These are phyloP conservation scores for Panagrolaimus sp. DNA, from an alignment of 1,140 invertebrate genomes.

Conservation along the genomic window DNA sequence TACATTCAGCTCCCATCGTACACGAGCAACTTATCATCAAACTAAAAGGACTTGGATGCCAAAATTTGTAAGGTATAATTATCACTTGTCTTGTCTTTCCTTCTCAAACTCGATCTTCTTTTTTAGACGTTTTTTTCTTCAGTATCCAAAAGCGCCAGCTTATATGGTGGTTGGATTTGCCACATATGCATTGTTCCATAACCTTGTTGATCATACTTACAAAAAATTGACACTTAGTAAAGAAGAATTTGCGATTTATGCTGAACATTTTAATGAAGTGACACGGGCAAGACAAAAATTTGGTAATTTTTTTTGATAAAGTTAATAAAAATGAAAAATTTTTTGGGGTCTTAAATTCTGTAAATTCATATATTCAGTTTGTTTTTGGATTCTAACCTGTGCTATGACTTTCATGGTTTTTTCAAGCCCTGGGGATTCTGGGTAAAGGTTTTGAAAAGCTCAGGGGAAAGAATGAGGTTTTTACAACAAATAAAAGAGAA, in stretches of 20 bases:
- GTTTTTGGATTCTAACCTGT: no score
- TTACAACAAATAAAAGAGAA: no score
- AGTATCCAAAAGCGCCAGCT: constrained; percentile 29
- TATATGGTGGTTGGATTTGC: constrained; percentile 24
- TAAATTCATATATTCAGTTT: no score
- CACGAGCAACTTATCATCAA: constrained; percentile 32
- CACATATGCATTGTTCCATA: constrained; percentile 16
- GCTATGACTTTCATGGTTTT: no score
- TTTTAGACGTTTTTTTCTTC: constrained; percentile 29
- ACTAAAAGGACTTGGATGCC: constrained; percentile 22
- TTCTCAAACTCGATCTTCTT: neutral
- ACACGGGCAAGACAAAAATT: constrained; percentile 24
- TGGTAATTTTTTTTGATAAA: neutral
- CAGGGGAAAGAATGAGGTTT: no score
- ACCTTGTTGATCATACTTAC: constrained; percentile 13
- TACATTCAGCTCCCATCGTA: neutral
- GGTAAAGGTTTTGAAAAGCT: no score
- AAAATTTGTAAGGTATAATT: constrained; percentile 26
- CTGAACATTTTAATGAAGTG: constrained; percentile 22
- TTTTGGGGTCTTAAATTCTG: no score
- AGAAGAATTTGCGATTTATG: constrained; percentile 29
- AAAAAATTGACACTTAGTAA: constrained; percentile 27
- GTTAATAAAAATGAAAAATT: no score
- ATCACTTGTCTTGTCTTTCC: neutral
- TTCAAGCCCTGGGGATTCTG: no score